phyloP scores from a whole-genome alignment of 2,113 vertebrate genomes.

The Dicentrarchus labrax region DNA sequence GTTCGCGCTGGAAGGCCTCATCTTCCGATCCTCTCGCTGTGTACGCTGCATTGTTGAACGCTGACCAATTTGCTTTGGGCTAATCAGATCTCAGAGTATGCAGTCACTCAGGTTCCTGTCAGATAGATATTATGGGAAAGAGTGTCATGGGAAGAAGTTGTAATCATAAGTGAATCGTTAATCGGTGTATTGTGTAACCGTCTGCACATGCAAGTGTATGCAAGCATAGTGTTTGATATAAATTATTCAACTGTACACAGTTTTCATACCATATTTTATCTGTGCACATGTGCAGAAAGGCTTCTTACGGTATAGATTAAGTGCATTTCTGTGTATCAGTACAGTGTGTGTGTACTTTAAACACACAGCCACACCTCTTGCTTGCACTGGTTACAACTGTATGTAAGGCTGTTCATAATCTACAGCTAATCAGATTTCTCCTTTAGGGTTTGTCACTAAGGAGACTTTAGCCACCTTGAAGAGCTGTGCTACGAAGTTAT shows the following conservation, averaged over 20 bases:
- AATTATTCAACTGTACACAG: background rate
- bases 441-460: constrained; percentile 28
- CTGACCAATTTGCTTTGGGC: constrained; percentile 59
- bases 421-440: constrained; percentile 54
- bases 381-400: background rate
- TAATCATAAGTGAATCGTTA: background rate
- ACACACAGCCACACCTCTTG: constrained; percentile 24
- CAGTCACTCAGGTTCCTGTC: constrained; percentile 63
- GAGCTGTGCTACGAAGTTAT: background rate
- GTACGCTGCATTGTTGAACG: constrained; percentile 46
- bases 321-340: background rate
- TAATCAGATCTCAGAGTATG: constrained; percentile 66
- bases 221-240: background rate
- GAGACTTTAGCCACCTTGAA: constrained; percentile 46
- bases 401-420: constrained; percentile 36
- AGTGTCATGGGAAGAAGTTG: constrained; percentile 14
- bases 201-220: background rate
- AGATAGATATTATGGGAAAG: constrained; percentile 29
- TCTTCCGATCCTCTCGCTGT: constrained; percentile 20
- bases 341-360: constrained; percentile 25
- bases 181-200: background rate
- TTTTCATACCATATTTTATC: background rate
- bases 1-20: background rate
- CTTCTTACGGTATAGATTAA: background rate
- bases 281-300: background rate